Evolutionary conservation across 2,888 invertebrate genomes (phyloP).

Genomic region (Phymatocera aterrima): DNA sequence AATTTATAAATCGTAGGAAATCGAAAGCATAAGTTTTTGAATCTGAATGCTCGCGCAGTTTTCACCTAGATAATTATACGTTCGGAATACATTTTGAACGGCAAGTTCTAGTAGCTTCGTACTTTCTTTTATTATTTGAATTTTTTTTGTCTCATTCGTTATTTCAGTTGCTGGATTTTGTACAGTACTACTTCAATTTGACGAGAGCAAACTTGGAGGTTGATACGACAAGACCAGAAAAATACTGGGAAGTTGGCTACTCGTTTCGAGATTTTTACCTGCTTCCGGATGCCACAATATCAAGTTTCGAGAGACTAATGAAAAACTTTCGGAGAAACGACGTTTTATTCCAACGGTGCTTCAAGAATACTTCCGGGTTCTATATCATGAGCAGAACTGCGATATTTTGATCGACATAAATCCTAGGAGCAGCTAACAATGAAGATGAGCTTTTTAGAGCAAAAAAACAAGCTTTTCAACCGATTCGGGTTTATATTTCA

Average conservation of each 20-base stretch:
- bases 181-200: constrained; percentile 41
- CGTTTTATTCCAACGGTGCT: constrained; percentile 24
- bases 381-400: not conserved
- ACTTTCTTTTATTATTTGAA: not conserved
- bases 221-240: constrained; percentile 15
- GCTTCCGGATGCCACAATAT: constrained; percentile 11
- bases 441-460: too few species aligned
- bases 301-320: constrained; percentile 30
- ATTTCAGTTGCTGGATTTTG: constrained; percentile 17
- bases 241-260: constrained; percentile 41
- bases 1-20: too few species aligned
- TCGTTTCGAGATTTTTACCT: constrained; percentile 39
- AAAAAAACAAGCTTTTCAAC: too few species aligned
- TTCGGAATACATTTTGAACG: too few species aligned
- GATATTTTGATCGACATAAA: not conserved
- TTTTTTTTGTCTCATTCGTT: not conserved
- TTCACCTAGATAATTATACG: too few species aligned
- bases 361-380: not conserved
- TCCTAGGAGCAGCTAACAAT: not conserved
- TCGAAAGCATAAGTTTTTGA: too few species aligned
- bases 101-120: too few species aligned
- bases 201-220: constrained; percentile 23
- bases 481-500: too few species aligned
- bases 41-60: too few species aligned
- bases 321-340: not conserved